A percentile compares a stretch with the other conserved stretches of the same genome.
These are phyloP conservation scores for Channa striata DNA, from an alignment of 2,797 vertebrate genomes.

Conservation along the genomic window DNA sequence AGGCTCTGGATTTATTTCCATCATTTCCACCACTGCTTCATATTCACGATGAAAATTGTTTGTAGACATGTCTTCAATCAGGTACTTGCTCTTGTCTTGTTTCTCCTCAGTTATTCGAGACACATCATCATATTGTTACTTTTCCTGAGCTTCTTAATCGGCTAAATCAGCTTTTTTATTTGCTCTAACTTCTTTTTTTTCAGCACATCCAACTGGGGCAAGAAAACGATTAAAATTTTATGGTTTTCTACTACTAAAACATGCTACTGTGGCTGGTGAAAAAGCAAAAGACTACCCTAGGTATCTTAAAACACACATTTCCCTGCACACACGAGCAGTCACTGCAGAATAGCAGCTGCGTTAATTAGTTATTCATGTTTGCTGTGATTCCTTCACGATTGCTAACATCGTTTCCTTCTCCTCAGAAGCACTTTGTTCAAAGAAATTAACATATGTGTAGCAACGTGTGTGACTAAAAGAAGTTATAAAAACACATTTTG, in stretches of 20 bases:
- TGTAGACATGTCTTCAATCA: neutral
- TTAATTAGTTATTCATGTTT: conserved; percentile 14
- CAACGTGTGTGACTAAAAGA: conserved; percentile 6
- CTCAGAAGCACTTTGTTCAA: neutral
- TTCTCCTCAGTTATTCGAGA: neutral
- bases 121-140: neutral
- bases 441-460: neutral
- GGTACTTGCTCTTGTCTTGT: neutral
- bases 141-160: neutral
- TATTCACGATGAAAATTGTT: neutral
- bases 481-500: neutral
- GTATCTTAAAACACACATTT: neutral
- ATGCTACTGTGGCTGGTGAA: neutral
- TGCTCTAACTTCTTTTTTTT: neutral
- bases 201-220: neutral
- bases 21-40: neutral
- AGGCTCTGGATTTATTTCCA: conserved; percentile 1
- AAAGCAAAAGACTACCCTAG: neutral
- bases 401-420: neutral
- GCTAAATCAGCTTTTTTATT: neutral
- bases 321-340: neutral
- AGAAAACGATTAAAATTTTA: neutral
- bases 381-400: neutral
- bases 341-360: neutral
- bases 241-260: neutral